Percentiles rank a stretch among this genome's conserved stretches.
These are phyloP conservation scores for Pseudochirops corinnae DNA, from an alignment of 2,797 vertebrate species.

Conservation along the genomic window DNA sequence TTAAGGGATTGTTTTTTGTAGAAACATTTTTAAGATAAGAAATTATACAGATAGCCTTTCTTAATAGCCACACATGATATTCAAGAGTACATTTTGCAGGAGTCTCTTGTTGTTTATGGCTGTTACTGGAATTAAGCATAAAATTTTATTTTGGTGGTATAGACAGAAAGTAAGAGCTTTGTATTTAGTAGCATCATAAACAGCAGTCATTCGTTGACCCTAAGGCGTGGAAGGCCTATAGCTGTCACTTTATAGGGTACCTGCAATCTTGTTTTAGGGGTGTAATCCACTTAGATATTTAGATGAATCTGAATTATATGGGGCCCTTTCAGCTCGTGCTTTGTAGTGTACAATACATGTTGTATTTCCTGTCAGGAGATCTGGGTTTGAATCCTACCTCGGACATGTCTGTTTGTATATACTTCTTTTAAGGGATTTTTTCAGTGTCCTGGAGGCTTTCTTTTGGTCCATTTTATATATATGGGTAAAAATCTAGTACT, in stretches of 20 bases:
- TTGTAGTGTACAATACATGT: background rate
- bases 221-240: background rate
- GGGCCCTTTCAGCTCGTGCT: background rate
- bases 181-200: background rate
- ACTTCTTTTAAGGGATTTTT: background rate
- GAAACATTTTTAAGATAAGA: background rate
- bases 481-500: background rate
- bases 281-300: background rate
- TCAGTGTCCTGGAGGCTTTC: background rate
- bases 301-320: background rate
- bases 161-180: background rate
- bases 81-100: background rate
- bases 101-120: background rate
- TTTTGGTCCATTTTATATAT: background rate
- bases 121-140: background rate
- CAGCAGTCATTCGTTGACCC: background rate
- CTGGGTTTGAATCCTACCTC: background rate
- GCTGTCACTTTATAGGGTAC: background rate
- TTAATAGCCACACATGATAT: background rate
- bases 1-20: background rate
- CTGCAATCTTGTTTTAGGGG: background rate
- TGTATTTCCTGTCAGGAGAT: background rate
- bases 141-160: background rate
- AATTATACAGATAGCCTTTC: background rate
- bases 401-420: background rate